These are phyloP conservation scores for Andrena cerasifolii DNA, from an alignment of 1,140 invertebrate genomes.

Conservation along the genomic window DNA sequence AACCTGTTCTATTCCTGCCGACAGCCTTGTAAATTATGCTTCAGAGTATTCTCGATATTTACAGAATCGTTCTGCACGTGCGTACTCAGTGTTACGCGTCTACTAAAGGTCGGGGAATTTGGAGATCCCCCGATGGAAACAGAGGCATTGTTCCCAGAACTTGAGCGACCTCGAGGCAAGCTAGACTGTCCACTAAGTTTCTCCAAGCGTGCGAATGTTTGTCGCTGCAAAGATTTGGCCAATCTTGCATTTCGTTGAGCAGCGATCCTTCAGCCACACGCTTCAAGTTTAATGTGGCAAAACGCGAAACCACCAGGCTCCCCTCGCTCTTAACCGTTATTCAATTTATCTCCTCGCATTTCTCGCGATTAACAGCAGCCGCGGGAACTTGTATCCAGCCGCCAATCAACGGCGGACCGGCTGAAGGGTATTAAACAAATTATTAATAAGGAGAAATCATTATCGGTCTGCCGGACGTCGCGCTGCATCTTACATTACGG, in stretches of 20 bases:
- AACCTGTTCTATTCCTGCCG: slow-evolving; percentile 35
- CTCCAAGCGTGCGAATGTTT: too few relatives aligned
- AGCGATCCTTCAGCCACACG: too few relatives aligned
- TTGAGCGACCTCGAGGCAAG: too few relatives aligned
- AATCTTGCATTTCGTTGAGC: too few relatives aligned
- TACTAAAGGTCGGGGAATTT: too few relatives aligned
- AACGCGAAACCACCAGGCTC: slow-evolving; percentile 4
- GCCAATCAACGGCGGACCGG: background rate
- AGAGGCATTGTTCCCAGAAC: too few relatives aligned
- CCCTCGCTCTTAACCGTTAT: slow-evolving; percentile 40
- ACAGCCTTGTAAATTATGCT: slow-evolving; percentile 35
- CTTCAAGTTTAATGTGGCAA: background rate
- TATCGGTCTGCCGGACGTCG: too few relatives aligned
- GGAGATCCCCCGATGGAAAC: too few relatives aligned
- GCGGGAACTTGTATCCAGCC: background rate
- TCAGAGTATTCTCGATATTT: background rate
- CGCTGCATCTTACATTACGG: too few relatives aligned
- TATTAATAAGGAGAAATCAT: slow-evolving; percentile 24
- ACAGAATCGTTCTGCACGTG: slow-evolving; percentile 41
- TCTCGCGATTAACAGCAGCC: slow-evolving; percentile 13
- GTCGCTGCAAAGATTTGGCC: too few relatives aligned
- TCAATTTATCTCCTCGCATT: slow-evolving; percentile 47
- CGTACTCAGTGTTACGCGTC: background rate
- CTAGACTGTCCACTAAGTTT: too few relatives aligned
- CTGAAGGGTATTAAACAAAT: slow-evolving; percentile 3